Conservation (phyloP, 2,888 invertebrate genomes). For the Suillia variegata region DNA sequence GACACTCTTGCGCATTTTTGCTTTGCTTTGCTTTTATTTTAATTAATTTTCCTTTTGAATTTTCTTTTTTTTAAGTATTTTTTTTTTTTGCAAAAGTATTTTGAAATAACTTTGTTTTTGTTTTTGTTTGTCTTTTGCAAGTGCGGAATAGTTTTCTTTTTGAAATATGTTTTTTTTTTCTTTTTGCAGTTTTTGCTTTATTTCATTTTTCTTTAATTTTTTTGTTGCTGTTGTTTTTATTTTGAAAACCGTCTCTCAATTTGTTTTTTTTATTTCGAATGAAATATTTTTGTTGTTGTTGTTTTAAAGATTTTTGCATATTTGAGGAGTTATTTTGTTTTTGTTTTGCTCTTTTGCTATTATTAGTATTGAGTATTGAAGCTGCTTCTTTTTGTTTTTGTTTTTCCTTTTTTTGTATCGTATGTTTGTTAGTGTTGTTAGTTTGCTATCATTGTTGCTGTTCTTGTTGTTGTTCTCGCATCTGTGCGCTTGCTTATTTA, state of each 20-base stretch:
- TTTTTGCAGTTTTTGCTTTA: conserved; percentile 6
- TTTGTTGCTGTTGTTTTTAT: conserved; percentile 11
- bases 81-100: conserved; percentile 15
- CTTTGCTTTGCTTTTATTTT: conserved; percentile 16
- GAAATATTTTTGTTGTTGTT: not conserved
- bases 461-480: not conserved
- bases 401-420: not conserved
- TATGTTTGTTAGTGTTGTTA: no score
- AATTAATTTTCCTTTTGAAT: conserved; percentile 10
- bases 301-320: not conserved
- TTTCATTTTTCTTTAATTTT: no score
- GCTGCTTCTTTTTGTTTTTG: no score
- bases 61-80: conserved; percentile 20
- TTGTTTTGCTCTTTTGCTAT: conserved; percentile 13
- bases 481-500: conserved; percentile 50
- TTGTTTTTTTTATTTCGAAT: no score
- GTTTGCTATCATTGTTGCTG: no score
- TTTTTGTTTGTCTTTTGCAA: conserved; percentile 14
- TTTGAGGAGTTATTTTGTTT: not conserved
- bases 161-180: not conserved
- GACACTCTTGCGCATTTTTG: conserved; percentile 8
- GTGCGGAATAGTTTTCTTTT: not conserved
- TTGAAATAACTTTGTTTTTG: conserved; percentile 14
- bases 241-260: not conserved
- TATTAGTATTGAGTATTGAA: no score